Percentiles rank a stretch among this genome's conserved stretches.
Conservation (phyloP, 2,888 invertebrate genomes). For the Lithophane socia region DNA sequence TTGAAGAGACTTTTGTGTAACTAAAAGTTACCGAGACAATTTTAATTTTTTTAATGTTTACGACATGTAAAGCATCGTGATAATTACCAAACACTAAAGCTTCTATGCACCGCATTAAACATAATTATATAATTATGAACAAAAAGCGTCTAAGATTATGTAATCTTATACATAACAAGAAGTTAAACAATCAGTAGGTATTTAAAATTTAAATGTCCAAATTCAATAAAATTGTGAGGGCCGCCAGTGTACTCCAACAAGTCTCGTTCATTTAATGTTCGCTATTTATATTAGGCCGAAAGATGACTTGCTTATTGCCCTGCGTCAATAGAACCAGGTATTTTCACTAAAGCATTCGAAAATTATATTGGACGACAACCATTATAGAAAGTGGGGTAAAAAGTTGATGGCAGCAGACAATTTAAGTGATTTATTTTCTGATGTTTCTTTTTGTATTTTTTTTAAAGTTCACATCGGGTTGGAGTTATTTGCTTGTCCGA, state of each 20-base stretch:
- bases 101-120: background rate
- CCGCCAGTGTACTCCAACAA: conserved; percentile 58
- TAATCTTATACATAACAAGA: background rate
- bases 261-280: conserved; percentile 58
- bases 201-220: background rate
- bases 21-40: background rate
- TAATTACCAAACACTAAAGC: background rate
- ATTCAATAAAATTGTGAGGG: background rate
- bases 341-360: conserved; percentile 75
- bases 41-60: too few relatives aligned
- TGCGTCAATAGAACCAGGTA: conserved; percentile 64
- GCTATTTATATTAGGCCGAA: conserved; percentile 81
- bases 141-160: background rate
- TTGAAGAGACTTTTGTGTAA: background rate
- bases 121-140: background rate
- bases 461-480: conserved; percentile 5
- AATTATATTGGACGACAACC: conserved; percentile 81
- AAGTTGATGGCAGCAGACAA: conserved; percentile 59
- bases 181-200: background rate
- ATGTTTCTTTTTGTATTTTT: conserved; percentile 27
- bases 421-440: conserved; percentile 64
- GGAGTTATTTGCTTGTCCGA: background rate
- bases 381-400: conserved; percentile 73
- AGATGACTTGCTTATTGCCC: conserved; percentile 83
- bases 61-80: background rate